Evolutionary conservation across 2,797 vertebrate species (phyloP).

Genomic region (Buceros bicornis): DNA sequence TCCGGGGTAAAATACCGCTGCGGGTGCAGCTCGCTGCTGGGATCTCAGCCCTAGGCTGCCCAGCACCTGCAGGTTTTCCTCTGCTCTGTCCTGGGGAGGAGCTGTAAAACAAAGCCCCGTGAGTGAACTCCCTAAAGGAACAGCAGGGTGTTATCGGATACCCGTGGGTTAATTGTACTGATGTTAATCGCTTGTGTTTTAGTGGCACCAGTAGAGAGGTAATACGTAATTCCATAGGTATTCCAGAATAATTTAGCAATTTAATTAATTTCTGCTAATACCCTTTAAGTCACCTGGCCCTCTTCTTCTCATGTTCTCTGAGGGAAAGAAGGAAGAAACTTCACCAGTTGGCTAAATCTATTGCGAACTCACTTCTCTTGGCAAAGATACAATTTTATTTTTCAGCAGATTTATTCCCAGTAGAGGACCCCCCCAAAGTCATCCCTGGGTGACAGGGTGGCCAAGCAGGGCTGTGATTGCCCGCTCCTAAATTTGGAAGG

Average conservation of each 20-base stretch:
- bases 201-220: conserved; percentile 6
- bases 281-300: conserved; percentile 16
- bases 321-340: not conserved
- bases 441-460: not conserved
- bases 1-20: not conserved
- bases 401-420: not conserved
- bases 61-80: not conserved
- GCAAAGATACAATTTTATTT: not conserved
- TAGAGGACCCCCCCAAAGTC: not conserved
- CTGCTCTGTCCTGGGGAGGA: not conserved
- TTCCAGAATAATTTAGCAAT: conserved; percentile 46
- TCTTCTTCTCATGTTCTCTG: not conserved
- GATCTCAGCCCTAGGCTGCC: accelerated
- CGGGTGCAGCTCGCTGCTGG: not conserved
- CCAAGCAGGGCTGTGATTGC: not conserved
- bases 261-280: conserved; percentile 60
- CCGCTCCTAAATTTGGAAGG: not conserved
- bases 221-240: conserved; percentile 37
- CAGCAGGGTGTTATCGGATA: conserved; percentile 25
- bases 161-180: conserved; percentile 29
- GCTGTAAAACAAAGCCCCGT: conserved; percentile 22
- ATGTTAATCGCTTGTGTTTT: not conserved
- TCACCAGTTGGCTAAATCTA: not conserved
- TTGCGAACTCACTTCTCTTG: not conserved
- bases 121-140: conserved; percentile 55